Base-by-base conservation (phyloP, 2,797 vertebrate species). In the Erpetoichthys calabaricus region DNA sequence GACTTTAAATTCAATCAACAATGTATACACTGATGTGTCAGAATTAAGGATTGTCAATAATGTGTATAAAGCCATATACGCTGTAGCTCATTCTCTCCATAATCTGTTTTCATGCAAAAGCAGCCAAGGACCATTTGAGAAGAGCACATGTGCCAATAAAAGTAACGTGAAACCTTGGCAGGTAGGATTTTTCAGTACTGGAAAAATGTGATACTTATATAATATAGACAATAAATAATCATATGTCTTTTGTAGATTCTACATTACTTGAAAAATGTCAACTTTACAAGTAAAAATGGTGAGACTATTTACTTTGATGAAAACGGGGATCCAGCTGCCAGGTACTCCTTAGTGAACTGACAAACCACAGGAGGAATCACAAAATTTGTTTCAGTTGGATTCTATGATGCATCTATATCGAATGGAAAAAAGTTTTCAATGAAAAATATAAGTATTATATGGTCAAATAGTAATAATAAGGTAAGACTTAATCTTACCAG, bases 311-410 rank as follows among this genome's bases (percentile, higher is more conserved):
- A 75, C 73, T 89, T 89, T 67, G 77, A 86, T 65, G 65, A 62
- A 8, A 81, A 84, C 45, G 86, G 87, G 61, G 85, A 89, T 65
- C 75, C 75, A 2, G 80, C 82, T 4, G 80, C 82, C 45, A 83
- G 75, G 76, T 89, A 89, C 69, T 85, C 88, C 60, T 67, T 89
- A 45, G 79, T 88, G 7, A 87, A 87, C 69, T 70, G 86, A 70
- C 82, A 85, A 70, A 71, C 61, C 4, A 60, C 63, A 45, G 76
- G 57, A 61, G 77, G 70, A 25, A 68, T 61, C 42, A 70, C 83
- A 60, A 66, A 75, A 43, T 73, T 73, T 45, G 64, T 68, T 42
- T 82, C 79, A 43, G 67, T 86, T 41, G 86, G 86, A 42, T 64
- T 75, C 60, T 86, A 80, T 66, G 84, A 86, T 50, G 77, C 75